Evolutionary conservation across 2,113 vertebrate genomes (phyloP), one percentile per base, ranked within the genome.

Genomic region (Phaethon lepturus): DNA sequence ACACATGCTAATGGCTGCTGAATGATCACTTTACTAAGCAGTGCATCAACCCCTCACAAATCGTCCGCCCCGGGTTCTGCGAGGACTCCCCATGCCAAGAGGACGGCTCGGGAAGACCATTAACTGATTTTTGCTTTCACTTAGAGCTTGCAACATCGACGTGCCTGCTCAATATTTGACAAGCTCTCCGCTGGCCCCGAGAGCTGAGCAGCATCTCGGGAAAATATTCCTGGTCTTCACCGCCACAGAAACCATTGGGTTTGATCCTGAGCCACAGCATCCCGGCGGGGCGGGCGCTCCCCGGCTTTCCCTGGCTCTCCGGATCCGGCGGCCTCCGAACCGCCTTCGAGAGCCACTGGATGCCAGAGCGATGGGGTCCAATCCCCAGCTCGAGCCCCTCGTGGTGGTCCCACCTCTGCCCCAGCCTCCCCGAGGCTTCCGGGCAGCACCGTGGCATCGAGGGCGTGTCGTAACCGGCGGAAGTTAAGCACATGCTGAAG

Each of bases 61-160:
- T 53, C 38, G 3, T 29, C 68, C 0, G 0, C 59, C 78, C 78
- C 31, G 2, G 81, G 66, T 76, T 95, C 90, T 44, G 63, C 0
- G 4, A 93, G 94, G 83, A 45, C 59, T 94, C 62, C 76, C 90
- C 84, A 68, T 1, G n/a, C 92, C 96, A 75, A 80, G 79, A 78
- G 69, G 40, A 93, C 7, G 31, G 64, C 95, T 97, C n/a, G 2
- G 77, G 87, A 90, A 93, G 95, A 68, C 86, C 97, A 97, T 97
- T 94, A 96, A 95, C 93, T 92, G 97, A 95, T 95, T 93, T 97
- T 85, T 97, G 93, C 95, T 95, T 97, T 95, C 96, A 84, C 96
- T 95, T 80, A 71, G 77, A 92, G 92, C 95, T 77, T 68, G 86
- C 88, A 68, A 20, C 96, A 95, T 82, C 50, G 97, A 97, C 6